Conservation (phyloP, 2,888 invertebrate species). For the Phalera bucephala region DNA sequence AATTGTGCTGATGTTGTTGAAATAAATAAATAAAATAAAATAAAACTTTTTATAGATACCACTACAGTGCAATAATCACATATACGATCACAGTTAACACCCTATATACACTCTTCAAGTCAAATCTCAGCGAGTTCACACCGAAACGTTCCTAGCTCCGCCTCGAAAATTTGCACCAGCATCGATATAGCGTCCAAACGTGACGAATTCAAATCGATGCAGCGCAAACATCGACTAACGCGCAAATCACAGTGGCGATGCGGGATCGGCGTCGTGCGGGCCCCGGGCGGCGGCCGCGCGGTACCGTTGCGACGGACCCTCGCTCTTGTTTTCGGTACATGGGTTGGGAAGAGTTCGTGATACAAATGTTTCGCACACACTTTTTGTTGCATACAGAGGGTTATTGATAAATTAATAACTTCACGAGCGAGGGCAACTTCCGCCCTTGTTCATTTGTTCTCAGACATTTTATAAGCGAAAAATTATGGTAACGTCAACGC, state of each 20-base stretch:
- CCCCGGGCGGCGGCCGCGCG: conserved; percentile 36
- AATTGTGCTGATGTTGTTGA: too few relatives aligned
- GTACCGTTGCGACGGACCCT: not conserved
- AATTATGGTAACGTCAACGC: too few relatives aligned
- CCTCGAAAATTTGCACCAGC: conserved; percentile 59
- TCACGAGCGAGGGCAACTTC: too few relatives aligned
- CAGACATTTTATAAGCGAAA: too few relatives aligned
- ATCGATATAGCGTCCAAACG: conserved; percentile 54
- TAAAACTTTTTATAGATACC: too few relatives aligned
- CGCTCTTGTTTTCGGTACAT: not conserved
- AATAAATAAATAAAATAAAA: too few relatives aligned
- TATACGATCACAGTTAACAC: conserved; percentile 12
- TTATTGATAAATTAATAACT: too few relatives aligned
- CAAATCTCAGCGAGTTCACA: conserved; percentile 43
- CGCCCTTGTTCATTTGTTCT: too few relatives aligned
- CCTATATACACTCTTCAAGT: conserved; percentile 20
- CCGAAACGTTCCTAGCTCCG: conserved; percentile 53
- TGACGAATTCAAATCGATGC: conserved; percentile 66
- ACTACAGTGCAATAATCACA: too few relatives aligned
- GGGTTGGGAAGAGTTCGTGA: too few relatives aligned
- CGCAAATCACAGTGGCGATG: conserved; percentile 59
- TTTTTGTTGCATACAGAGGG: too few relatives aligned
- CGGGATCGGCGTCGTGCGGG: conserved; percentile 43
- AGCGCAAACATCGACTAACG: conserved; percentile 52
- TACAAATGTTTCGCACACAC: too few relatives aligned